Evolutionary conservation across 2,797 vertebrate species (phyloP).

Genomic region (Thaleichthys pacificus): DNA sequence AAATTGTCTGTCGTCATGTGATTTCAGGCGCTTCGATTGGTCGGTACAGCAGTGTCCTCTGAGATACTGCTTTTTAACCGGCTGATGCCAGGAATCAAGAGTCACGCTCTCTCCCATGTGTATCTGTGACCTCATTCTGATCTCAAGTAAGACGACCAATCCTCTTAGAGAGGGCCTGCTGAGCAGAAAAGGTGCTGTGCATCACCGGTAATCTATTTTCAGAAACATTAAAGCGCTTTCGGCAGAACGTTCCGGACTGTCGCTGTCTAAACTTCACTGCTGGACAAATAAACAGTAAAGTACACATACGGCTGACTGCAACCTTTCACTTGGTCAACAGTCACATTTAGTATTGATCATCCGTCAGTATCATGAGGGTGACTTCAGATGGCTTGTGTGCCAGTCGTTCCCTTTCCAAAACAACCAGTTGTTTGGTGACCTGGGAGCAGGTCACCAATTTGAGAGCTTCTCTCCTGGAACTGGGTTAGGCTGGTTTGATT

Average conservation of each 20-base stretch:
- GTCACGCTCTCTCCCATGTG: conserved; percentile 46
- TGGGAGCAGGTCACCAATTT: too few species aligned
- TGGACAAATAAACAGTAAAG: conserved; percentile 4
- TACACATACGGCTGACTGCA: neutral
- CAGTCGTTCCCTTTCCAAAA: neutral
- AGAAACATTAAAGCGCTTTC: conserved; percentile 57
- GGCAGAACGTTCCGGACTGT: conserved; percentile 25
- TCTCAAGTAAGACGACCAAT: conserved; percentile 64
- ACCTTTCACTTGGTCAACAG: conserved; percentile 5
- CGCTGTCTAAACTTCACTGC: conserved; percentile 17
- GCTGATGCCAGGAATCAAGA: conserved; percentile 36
- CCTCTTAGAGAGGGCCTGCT: conserved; percentile 63
- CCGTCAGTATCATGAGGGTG: too few species aligned
- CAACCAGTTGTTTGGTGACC: too few species aligned
- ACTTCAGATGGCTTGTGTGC: neutral
- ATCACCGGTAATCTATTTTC: conserved; percentile 64
- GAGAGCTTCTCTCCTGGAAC: too few species aligned
- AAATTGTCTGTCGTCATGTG: neutral
- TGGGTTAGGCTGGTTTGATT: too few species aligned
- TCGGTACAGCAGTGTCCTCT: neutral
- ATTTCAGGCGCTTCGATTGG: neutral
- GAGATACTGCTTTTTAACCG: conserved; percentile 14
- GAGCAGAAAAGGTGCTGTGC: conserved; percentile 32
- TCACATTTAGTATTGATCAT: neutral
- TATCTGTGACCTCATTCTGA: conserved; percentile 52